phyloP scores from a whole-genome alignment of 2,113 vertebrate species.

The Hypanus sabinus region DNA sequence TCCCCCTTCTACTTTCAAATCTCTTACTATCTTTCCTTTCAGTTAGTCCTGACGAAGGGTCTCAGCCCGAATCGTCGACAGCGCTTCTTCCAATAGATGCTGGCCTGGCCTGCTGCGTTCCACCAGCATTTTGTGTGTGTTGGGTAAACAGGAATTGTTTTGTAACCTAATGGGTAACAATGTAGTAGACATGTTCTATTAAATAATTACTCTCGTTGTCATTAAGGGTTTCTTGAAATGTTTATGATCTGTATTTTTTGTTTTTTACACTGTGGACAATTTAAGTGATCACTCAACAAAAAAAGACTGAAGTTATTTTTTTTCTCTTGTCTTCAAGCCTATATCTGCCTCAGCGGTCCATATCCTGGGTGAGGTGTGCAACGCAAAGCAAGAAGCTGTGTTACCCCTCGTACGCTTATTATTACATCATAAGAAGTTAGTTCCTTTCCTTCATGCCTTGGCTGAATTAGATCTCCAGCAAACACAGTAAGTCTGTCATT shows the following conservation, averaged over 20 bases:
- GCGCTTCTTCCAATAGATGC: no score
- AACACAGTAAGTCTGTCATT: constrained; percentile 73
- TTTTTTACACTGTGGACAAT: not conserved
- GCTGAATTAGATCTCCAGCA: constrained; percentile 83
- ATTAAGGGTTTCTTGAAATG: not conserved
- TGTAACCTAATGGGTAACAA: not conserved
- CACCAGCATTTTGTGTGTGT: no score
- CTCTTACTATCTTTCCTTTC: no score
- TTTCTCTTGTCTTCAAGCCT: constrained; percentile 60
- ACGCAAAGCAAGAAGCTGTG: constrained; percentile 82
- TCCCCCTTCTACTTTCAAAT: no score
- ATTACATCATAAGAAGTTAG: constrained; percentile 84
- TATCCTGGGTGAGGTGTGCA: constrained; percentile 86
- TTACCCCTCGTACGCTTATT: constrained; percentile 83
- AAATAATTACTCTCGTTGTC: not conserved
- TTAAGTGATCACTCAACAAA: not conserved
- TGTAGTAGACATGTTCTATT: not conserved
- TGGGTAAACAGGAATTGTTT: no score
- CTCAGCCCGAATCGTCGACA: no score
- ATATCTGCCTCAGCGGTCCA: constrained; percentile 89
- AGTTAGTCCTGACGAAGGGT: no score
- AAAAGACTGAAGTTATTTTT: not conserved
- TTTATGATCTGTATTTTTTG: not conserved
- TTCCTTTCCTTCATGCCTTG: constrained; percentile 83
- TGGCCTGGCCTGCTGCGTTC: no score